Evolutionary conservation across 2,113 vertebrate species (phyloP).

Genomic region (Calyptomena viridis): DNA sequence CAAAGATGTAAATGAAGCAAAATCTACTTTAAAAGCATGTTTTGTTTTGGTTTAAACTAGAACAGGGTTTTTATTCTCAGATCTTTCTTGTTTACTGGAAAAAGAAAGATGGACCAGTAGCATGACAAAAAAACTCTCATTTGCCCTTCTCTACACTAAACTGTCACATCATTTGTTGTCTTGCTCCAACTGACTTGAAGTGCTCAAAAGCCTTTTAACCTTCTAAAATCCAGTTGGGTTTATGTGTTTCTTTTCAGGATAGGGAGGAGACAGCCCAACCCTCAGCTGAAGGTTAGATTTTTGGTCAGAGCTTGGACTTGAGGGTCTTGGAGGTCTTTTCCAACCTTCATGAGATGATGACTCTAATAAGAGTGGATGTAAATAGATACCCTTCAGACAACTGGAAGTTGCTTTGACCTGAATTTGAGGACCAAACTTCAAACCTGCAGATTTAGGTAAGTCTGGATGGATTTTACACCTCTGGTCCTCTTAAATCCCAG

Average conservation of each 20-base stretch:
- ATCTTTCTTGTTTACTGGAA: background rate
- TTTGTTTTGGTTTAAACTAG: background rate
- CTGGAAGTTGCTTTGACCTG: background rate
- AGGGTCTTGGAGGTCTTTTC: background rate
- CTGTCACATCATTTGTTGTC: background rate
- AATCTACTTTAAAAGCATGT: accelerated
- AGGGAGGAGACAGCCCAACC: background rate
- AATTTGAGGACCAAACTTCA: background rate
- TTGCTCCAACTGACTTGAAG: background rate
- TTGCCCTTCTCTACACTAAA: background rate
- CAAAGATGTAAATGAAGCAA: background rate
- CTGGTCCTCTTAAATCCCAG: background rate
- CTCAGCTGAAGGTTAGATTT: background rate
- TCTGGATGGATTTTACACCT: background rate
- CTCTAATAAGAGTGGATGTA: background rate
- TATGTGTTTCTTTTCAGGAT: background rate
- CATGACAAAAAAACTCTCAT: background rate
- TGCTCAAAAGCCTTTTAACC: background rate
- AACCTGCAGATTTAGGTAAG: background rate
- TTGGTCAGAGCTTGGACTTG: background rate
- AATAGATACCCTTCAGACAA: background rate
- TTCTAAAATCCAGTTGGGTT: background rate
- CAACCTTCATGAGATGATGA: background rate
- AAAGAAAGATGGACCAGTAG: background rate
- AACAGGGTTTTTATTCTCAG: background rate